phyloP scores from a whole-genome alignment of 2,888 invertebrate species.

The Callimorpha dominula region DNA sequence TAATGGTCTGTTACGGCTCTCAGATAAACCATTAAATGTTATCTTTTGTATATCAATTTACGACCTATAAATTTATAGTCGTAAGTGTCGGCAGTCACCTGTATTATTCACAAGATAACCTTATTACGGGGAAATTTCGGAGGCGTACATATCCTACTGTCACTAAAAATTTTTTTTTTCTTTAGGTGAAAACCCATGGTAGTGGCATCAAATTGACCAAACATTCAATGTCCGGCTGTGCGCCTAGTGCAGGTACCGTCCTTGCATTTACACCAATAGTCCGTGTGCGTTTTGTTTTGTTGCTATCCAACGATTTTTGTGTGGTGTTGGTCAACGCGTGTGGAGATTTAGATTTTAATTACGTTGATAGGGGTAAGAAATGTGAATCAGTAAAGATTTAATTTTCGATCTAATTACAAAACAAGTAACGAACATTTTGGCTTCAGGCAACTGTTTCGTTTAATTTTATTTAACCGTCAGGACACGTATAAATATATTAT shows the following conservation, averaged over 20 bases:
- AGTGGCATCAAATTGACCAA: conserved; percentile 62
- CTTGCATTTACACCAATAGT: conserved; percentile 55
- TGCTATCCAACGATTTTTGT: conserved; percentile 33
- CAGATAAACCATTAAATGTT: neutral
- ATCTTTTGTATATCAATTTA: neutral
- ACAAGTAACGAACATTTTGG: neutral
- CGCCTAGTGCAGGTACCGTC: conserved; percentile 41
- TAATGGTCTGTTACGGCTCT: neutral
- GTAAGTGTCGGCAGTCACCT: no score
- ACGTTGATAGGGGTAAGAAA: neutral
- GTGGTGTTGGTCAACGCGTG: conserved; percentile 24
- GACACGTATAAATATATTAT: no score
- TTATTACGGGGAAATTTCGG: no score
- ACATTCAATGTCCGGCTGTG: conserved; percentile 60
- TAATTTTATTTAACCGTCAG: no score
- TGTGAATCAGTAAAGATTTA: neutral
- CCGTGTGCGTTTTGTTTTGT: conserved; percentile 47
- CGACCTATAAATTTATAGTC: neutral
- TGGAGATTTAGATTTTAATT: conserved; percentile 11
- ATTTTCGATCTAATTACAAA: neutral
- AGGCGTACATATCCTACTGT: no score
- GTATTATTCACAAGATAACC: no score
- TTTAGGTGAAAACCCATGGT: conserved; percentile 41
- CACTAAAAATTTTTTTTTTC: neutral
- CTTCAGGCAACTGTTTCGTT: no score